A percentile compares a stretch with the other conserved stretches of the same genome.
These are phyloP conservation scores for Serrognathus titanus DNA, from an alignment of 2,888 invertebrate species.

Conservation along the genomic window DNA sequence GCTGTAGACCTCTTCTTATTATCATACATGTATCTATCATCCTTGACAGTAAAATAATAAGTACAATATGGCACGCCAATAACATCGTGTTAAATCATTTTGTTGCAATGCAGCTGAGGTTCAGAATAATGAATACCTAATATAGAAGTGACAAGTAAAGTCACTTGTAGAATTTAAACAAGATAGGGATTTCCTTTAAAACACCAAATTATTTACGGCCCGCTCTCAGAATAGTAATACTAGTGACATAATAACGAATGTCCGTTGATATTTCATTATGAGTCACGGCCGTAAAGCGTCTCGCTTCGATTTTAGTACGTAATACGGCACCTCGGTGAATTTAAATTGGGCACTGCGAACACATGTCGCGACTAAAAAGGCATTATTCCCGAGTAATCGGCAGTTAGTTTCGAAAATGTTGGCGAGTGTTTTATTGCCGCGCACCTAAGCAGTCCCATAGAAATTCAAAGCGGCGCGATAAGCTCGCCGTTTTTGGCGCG, in stretches of 20 bases:
- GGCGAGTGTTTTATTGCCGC: neutral
- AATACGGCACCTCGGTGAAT: constrained; percentile 6
- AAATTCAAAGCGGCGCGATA: no score
- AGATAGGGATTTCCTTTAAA: constrained; percentile 18
- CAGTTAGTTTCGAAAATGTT: constrained; percentile 3
- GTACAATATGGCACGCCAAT: neutral
- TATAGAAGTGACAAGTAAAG: constrained; percentile 18
- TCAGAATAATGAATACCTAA: constrained; percentile 18
- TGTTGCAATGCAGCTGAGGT: constrained; percentile 4
- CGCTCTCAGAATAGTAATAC: constrained; percentile 12
- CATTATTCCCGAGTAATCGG: constrained; percentile 12
- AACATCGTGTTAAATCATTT: constrained; percentile 15
- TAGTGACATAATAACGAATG: constrained; percentile 15
- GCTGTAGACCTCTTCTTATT: neutral
- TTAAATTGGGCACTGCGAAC: constrained; percentile 16
- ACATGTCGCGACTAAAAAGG: constrained; percentile 15
- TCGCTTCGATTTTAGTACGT: constrained; percentile 13
- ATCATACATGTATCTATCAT: constrained; percentile 5
- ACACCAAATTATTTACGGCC: constrained; percentile 16
- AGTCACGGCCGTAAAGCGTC: constrained; percentile 13
- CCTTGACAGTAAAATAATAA: constrained; percentile 14
- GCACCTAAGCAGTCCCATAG: no score
- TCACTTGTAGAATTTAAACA: constrained; percentile 17
- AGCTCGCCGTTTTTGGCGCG: no score
- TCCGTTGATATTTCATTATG: constrained; percentile 14